Base-by-base conservation (phyloP, 2,888 invertebrate species). In the Neocrepidodera transversa region DNA sequence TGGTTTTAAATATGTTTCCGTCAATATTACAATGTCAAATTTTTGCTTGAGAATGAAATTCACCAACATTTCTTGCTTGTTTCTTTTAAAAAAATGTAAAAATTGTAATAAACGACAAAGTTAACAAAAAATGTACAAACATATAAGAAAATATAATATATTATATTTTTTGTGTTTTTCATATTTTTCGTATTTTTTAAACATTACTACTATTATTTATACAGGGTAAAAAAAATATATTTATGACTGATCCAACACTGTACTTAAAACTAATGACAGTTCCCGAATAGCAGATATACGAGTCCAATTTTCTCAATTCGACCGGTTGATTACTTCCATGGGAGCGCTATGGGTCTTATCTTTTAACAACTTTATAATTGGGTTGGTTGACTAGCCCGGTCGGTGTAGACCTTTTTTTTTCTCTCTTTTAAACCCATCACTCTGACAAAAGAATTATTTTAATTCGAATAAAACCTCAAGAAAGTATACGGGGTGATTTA, bases 321-420 rank as follows among this genome's bases (percentile, higher is more conserved):
- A 40, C 28, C 17, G 23, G 28, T 54, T n/a, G n/a, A n/a, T n/a
- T 56, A 47, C 56, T 38, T 67, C 52, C 63, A 64, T 61, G 58
- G 66, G 64, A 56, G 54, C 50, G 54, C 45, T 52, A 58, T 51
- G 58, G 62, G 32, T 42, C 54, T 64, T 66, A 58, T 56, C 63
- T 63, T 45, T n/a, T 58, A 59, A 64, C 61, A 60, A 48, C 67
- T 62, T 62, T 64, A 63, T 59, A 65, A 67, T 66, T 66, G 61
- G 62, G 49, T 43, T 42, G 58, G 55, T 26, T 55, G 26, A 51
- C 40, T 45, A 30, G 50, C 42, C 43, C 14, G 23, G 36, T 6
- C 54, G 54, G 54, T 54, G 36, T 11, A 13, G 32, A 35, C 36
- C 54, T 54, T 54, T 54, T n/a, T 20, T 54, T 30, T 54, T 54